A percentile compares a stretch with the other conserved stretches of the same genome.
Evolutionary conservation across 2,797 vertebrate species (phyloP).

Genomic region (Gymnothorax javanicus): DNA sequence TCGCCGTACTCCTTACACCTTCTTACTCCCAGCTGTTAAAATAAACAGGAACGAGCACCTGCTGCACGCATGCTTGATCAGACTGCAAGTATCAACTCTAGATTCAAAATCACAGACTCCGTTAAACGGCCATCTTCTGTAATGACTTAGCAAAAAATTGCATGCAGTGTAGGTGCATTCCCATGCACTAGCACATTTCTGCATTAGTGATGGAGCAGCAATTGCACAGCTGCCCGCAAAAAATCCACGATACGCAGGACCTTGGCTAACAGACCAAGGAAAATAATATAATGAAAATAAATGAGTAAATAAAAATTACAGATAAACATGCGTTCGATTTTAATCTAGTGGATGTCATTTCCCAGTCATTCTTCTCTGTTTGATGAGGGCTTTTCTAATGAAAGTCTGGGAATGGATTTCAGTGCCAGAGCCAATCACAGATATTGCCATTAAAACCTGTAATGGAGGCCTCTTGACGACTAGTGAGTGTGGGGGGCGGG

Average conservation of each 20-base stretch:
- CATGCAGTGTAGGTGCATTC: conserved; percentile 57
- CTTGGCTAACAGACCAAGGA: conserved; percentile 46
- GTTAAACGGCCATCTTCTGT: conserved; percentile 57
- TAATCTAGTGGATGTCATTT: conserved; percentile 13
- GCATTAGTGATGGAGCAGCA: conserved; percentile 7
- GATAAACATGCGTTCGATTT: conserved; percentile 37
- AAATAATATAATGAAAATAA: neutral
- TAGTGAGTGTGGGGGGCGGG: neutral
- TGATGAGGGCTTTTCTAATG: neutral
- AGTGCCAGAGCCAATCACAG: neutral
- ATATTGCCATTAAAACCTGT: conserved; percentile 28
- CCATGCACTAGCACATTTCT: conserved; percentile 25
- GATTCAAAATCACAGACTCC: conserved; percentile 61
- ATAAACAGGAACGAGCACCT: neutral
- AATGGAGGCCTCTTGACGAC: conserved; percentile 49
- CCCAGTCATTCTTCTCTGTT: neutral
- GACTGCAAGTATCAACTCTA: conserved; percentile 69
- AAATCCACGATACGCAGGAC: conserved; percentile 42
- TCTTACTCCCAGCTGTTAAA: neutral
- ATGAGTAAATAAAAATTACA: neutral
- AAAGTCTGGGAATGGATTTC: conserved; percentile 6
- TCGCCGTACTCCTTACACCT: neutral
- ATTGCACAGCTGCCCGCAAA: conserved; percentile 19
- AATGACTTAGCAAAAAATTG: neutral
- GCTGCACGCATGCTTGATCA: conserved; percentile 65